A percentile compares a stretch with the other conserved stretches of the same genome.
Evolutionary conservation across 2,888 invertebrate genomes (phyloP).

Genomic region (Netelia inedita): DNA sequence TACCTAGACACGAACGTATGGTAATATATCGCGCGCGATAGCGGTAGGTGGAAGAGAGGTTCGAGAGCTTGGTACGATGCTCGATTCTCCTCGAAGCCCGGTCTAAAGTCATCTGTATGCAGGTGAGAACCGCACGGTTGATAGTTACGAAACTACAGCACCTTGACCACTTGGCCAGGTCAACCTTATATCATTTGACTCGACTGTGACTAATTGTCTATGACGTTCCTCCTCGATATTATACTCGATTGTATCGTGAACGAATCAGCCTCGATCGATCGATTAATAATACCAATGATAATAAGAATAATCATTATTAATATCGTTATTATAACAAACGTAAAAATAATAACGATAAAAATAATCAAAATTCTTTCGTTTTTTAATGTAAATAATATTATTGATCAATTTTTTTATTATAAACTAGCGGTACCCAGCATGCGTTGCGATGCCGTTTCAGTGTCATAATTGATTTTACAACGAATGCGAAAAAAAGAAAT

Average conservation of each 20-base stretch:
- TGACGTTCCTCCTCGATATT: constrained; percentile 42
- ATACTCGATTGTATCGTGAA: not conserved
- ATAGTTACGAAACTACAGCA: constrained; percentile 80
- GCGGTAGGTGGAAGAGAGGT: not conserved
- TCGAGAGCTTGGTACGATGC: not conserved
- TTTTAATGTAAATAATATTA: not conserved
- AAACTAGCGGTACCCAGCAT: too few species aligned
- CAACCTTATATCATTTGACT: constrained; percentile 71
- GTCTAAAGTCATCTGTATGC: constrained; percentile 77
- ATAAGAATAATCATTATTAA: not conserved
- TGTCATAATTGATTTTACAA: too few species aligned
- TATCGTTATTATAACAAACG: not conserved
- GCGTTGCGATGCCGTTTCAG: too few species aligned
- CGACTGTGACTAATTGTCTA: constrained; percentile 51
- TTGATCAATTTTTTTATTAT: not conserved
- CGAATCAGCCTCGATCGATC: not conserved
- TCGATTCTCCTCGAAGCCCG: not conserved
- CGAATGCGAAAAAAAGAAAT: too few species aligned
- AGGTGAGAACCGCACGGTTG: constrained; percentile 74
- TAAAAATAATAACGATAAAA: not conserved
- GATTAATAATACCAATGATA: not conserved
- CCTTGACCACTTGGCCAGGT: constrained; percentile 83
- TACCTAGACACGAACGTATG: constrained; percentile 13
- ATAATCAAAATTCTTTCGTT: too few species aligned
- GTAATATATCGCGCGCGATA: not conserved